These are phyloP conservation scores for Anoplophora glabripennis DNA, from an alignment of 1,140 invertebrate species.

Conservation along the genomic window DNA sequence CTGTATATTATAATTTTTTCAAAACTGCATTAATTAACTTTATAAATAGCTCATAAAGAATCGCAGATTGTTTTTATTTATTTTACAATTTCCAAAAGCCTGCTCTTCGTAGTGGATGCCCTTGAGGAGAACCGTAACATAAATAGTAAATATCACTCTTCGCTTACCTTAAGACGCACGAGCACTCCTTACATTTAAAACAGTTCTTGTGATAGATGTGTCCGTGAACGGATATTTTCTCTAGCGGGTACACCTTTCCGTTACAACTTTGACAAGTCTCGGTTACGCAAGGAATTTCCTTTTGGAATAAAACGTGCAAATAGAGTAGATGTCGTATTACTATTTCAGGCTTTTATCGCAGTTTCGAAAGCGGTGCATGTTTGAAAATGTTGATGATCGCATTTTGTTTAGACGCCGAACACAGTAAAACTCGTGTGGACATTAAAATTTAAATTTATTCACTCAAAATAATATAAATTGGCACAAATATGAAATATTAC, in stretches of 20 bases:
- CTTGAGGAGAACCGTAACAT: background rate
- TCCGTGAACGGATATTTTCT: conserved; percentile 74
- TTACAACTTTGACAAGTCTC: conserved; percentile 71
- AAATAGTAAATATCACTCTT: background rate
- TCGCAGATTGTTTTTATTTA: too few species aligned
- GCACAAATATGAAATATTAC: conserved; percentile 27
- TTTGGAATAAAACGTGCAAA: conserved; percentile 8
- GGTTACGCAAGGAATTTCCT: conserved; percentile 51
- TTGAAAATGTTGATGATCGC: conserved; percentile 10
- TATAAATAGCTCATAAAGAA: too few species aligned
- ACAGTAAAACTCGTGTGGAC: conserved; percentile 8
- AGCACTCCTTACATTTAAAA: conserved; percentile 78
- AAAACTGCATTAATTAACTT: too few species aligned
- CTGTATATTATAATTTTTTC: too few species aligned
- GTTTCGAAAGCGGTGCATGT: background rate
- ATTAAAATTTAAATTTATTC: conserved; percentile 17
- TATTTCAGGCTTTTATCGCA: background rate
- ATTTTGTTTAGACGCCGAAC: conserved; percentile 9
- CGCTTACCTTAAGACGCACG: conserved; percentile 68
- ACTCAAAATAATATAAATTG: conserved; percentile 33
- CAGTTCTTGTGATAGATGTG: conserved; percentile 75
- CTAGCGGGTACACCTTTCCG: conserved; percentile 75
- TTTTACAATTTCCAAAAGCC: too few species aligned
- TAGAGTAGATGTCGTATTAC: background rate
- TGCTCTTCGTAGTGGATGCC: too few species aligned